Evolutionary conservation across 2,888 invertebrate genomes (phyloP).

Genomic region (Meloe dianella): DNA sequence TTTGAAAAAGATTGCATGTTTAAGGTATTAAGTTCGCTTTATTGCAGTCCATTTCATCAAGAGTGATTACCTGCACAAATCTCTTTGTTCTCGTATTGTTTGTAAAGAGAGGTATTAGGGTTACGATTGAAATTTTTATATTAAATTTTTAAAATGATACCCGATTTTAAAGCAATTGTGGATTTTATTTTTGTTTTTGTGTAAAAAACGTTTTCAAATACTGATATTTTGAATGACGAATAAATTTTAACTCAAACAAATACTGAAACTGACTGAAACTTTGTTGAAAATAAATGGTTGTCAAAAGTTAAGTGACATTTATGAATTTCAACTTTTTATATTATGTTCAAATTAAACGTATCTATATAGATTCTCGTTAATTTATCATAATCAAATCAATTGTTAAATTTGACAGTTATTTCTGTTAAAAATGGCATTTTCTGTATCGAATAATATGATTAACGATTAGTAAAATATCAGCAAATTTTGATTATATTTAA

Average conservation of each 20-base stretch:
- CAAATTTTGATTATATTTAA: slow-evolving; percentile 23
- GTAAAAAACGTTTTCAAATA: too few relatives aligned
- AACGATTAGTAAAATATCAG: background rate
- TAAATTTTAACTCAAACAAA: background rate
- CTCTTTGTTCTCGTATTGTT: background rate
- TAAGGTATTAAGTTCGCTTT: background rate
- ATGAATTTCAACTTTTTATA: background rate
- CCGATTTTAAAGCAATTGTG: background rate
- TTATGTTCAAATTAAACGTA: background rate
- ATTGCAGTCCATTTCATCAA: background rate
- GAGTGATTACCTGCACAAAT: background rate
- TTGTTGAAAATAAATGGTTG: background rate
- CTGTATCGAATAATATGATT: background rate
- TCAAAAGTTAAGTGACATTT: background rate
- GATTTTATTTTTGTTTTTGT: background rate
- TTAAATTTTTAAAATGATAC: background rate
- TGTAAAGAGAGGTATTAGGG: background rate
- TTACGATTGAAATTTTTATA: background rate
- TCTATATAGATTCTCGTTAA: background rate
- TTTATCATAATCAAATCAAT: background rate
- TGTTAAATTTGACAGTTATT: too few relatives aligned
- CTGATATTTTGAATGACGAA: background rate
- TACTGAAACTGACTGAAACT: background rate
- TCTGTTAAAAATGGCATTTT: too few relatives aligned
- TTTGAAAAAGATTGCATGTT: too few relatives aligned